Conservation (phyloP, 1,140 invertebrate genomes). For the Scaptomyza hsui region DNA sequence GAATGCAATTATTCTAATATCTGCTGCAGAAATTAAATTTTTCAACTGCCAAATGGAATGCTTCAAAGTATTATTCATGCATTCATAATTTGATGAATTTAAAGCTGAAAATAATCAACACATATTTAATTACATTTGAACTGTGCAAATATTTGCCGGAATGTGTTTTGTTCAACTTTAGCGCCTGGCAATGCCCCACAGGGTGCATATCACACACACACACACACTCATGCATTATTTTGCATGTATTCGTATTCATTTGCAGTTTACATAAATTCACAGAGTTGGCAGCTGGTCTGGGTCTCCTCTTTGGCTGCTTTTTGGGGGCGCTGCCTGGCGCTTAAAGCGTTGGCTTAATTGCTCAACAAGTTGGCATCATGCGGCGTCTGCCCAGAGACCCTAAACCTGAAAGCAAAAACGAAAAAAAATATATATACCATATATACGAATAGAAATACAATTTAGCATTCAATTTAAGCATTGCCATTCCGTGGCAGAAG, state of each 20-base stretch:
- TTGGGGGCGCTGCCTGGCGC: conserved; percentile 11
- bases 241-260: conserved; percentile 39
- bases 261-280: conserved; percentile 63
- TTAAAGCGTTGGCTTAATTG: conserved; percentile 67
- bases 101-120: conserved; percentile 10
- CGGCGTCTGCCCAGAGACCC: conserved; percentile 14
- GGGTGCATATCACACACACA: conserved; percentile 9
- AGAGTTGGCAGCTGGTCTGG: conserved; percentile 41
- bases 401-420: conserved; percentile 8
- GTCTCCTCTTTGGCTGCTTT: conserved; percentile 10
- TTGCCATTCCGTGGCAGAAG: neutral
- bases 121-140: conserved; percentile 12
- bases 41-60: neutral
- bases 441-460: conserved; percentile 18
- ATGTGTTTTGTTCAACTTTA: conserved; percentile 6
- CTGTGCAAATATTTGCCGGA: conserved; percentile 8
- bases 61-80: neutral
- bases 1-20: no score
- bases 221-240: neutral
- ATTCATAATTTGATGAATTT: conserved; percentile 13
- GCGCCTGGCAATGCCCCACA: conserved; percentile 7
- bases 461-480: conserved; percentile 49
- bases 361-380: conserved; percentile 76
- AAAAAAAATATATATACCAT: conserved; percentile 15
- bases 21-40: no score